Evolutionary conservation across 2,888 invertebrate species (phyloP), one percentile per base, ranked within the genome.

Genomic region (Torymus tubicola): DNA sequence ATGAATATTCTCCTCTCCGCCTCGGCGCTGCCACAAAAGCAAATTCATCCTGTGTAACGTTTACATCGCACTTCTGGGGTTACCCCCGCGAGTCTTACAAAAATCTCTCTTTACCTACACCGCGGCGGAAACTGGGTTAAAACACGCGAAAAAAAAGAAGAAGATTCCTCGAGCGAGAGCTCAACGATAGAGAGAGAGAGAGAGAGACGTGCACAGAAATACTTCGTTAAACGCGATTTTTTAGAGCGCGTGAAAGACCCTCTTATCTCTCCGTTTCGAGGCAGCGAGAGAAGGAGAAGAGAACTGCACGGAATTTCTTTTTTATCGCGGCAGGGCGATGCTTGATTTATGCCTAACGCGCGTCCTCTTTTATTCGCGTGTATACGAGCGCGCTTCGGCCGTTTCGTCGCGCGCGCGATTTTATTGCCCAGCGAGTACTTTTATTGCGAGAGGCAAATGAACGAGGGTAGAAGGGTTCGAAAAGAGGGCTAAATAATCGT

Each of bases 341-440:
- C 64, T 73, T 73, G 64, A 73, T 73, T 73, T 73, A 72, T 53
- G 50, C 18, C 31, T 70, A 61, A 24, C 18, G 14, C 21, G 12
- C 61, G 21, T 14, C 61, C 13, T 13, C 61, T 60, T 50, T 70
- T 70, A 24, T 60, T 60, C 42, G 57, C 52, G n/a, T 58, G 31
- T 57, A 16, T 2, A 18, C 13, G 67, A 10, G 67, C 5, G n/a
- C n/a, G n/a, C n/a, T 4, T 0, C 16, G 16, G 58, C 8, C 16
- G n/a, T 64, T 64, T 58, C 58, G 16, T 42, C 42, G 64, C n/a
- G 8, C n/a, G 64, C n/a, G 12, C n/a, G 64, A 64, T 64, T 64
- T 58, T 64, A 14, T 42, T 64, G 31, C 42, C 64, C 64, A 42
- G 64, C 10, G 31, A 3, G 31, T 31, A 31, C 42, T 42, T 64